Conservation (phyloP, 2,113 vertebrate genomes). For the Fukomys damarensis region DNA sequence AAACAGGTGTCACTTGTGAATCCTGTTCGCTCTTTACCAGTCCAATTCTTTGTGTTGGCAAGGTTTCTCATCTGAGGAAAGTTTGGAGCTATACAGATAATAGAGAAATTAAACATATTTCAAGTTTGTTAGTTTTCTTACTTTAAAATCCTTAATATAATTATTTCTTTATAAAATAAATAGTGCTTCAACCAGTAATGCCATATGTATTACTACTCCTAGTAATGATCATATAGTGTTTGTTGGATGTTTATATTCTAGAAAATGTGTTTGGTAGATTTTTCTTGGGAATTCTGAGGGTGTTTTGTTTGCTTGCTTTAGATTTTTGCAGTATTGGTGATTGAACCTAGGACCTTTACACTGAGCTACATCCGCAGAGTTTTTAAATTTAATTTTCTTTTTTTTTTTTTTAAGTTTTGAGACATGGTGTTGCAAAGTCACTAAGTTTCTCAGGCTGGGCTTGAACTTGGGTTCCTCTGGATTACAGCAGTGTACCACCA, state of each 20-base stretch:
- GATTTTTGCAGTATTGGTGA: background rate
- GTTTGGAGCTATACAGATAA: background rate
- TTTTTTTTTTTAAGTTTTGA: background rate
- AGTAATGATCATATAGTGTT: background rate
- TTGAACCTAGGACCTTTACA: background rate
- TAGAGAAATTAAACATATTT: constrained; percentile 1
- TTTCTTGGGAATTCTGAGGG: background rate
- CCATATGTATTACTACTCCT: background rate
- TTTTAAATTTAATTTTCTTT: background rate
- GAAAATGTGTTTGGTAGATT: background rate
- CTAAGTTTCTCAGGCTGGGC: background rate
- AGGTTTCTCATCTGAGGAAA: background rate
- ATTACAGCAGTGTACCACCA: background rate
- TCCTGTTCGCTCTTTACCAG: background rate
- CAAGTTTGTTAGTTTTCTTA: background rate
- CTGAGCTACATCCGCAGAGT: background rate
- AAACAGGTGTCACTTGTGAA: background rate
- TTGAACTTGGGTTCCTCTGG: background rate
- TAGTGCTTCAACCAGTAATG: background rate
- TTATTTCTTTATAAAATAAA: constrained; percentile 40
- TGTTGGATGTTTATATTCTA: background rate
- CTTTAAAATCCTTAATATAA: background rate
- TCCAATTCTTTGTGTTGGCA: background rate
- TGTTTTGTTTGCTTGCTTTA: background rate
- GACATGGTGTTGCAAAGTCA: background rate